Evolutionary conservation across 2,113 vertebrate genomes (phyloP), one percentile per base, ranked within the genome.

Genomic region (Chaetodon trifascialis): DNA sequence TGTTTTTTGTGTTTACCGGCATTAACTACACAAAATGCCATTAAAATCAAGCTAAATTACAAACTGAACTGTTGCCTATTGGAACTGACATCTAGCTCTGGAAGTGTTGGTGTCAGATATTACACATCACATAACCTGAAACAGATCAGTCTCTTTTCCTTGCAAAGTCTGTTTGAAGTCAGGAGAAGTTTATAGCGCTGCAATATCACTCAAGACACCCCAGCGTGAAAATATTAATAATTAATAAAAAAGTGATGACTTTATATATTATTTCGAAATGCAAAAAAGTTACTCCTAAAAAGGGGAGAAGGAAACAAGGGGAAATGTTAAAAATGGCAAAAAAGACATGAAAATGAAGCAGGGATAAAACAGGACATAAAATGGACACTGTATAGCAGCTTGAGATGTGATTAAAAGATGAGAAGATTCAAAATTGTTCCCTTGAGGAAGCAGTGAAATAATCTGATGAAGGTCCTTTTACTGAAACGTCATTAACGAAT

Each of bases 121-220:
- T 36, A 36, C 5, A 38, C 64, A 73, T 73, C 49, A 71, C 16
- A 58, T 42, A 66, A 55, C 1, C 21, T 7, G 30, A 71, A 86
- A 55, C 44, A 64, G 54, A 51, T 0, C 30, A 30, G 2, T 71
- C 49, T 69, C 44, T 52, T 78, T 82, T 52, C 23, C 17, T 40
- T 36, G 51, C 62, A 5, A 76, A 60, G 58, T 76, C 78, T 62
- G 44, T 84, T 80, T 84, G 67, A 90, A 79, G 75, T 71, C 62
- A 30, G 42, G 10, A 15, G 56, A 19, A 47, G 77, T 66, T 75
- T 72, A 49, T 4, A 47, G n/a, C 2, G 21, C 17, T 9, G 56
- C n/a, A 55, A 8, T 54, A 60, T 65, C 38, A 56, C 64, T 34
- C 44, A 0, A 58, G 34, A 40, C 73, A 55, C 15, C n/a, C 47